Evolutionary conservation across 2,797 vertebrate genomes (phyloP), one percentile per base, ranked within the genome.

Genomic region (Moxostoma hubbsi): DNA sequence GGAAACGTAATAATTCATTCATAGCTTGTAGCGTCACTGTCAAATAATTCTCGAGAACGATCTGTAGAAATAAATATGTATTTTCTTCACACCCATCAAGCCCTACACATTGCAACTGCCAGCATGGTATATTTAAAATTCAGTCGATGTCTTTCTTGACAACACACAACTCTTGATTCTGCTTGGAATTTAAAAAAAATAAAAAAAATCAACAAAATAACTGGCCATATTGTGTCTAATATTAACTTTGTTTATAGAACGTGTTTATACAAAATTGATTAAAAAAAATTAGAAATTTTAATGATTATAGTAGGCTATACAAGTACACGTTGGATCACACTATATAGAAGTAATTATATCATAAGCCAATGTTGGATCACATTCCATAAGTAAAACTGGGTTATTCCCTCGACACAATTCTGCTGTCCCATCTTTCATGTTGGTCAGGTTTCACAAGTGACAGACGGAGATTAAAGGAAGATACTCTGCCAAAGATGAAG

Each of bases 401-500:
- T 0, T 8, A 72, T 72, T 78, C 59, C 50, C 16, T 47, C 9
- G 8, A 45, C 76, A 24, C 16, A 54, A 5, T 51, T 69, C 59
- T 77, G 8, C 53, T 13, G 0, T 10, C 13, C 16, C 67, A 18
- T 76, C 73, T 51, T 63, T 70, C 45, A 61, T 53, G 51, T 55
- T 58, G 47, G 61, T 63, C 74, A 66, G 68, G 80, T 73, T 67
- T 73, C 69, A 24, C 10, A n/a, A 72, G 59, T 65, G 68, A 79
- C 77, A 55, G 43, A 70, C 7, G 8, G 51, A 70, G 66, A 77
- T 77, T 69, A 79, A 72, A 72, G 12, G 16, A 64, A 71, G 11
- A 59, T 13, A 74, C 58, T 75, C 43, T 11, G 53, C 45, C 51
- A 57, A 49, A 18, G 68, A 36, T 18, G 62, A 55, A 51, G 8